Evolutionary conservation across 2,113 vertebrate genomes (phyloP).

Genomic region (Ameiurus melas): DNA sequence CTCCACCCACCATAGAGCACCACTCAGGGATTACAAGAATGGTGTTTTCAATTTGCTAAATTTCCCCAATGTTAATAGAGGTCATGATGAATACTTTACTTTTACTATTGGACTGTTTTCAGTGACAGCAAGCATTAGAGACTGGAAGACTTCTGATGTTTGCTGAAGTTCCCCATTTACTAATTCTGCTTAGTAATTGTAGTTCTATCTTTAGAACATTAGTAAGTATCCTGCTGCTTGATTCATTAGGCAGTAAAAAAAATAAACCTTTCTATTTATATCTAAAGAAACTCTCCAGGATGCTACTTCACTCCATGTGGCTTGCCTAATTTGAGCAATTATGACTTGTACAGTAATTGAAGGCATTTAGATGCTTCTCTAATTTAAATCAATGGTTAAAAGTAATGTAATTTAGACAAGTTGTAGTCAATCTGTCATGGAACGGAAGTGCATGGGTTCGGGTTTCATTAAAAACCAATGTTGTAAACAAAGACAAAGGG

Average conservation of each 20-base stretch:
- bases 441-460: neutral
- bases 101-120: neutral
- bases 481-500: neutral
- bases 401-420: neutral
- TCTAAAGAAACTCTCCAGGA: constrained; percentile 12
- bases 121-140: neutral
- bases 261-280: constrained; percentile 26
- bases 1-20: neutral
- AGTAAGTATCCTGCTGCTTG: neutral
- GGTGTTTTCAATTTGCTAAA: neutral
- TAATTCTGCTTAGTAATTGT: neutral
- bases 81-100: constrained; percentile 1
- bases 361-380: neutral
- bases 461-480: neutral
- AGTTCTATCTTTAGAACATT: constrained; percentile 10
- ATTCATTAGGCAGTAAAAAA: constrained; percentile 23
- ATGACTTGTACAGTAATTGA: neutral
- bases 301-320: neutral
- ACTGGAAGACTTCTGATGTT: neutral
- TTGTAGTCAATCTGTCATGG: neutral
- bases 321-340: constrained; percentile 13
- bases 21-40: neutral
- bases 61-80: neutral
- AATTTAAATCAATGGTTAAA: neutral
- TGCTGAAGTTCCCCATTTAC: neutral